Evolutionary conservation across 1,140 invertebrate genomes (phyloP), one percentile per base, ranked within the genome.

Genomic region (Contarinia nasturtii): DNA sequence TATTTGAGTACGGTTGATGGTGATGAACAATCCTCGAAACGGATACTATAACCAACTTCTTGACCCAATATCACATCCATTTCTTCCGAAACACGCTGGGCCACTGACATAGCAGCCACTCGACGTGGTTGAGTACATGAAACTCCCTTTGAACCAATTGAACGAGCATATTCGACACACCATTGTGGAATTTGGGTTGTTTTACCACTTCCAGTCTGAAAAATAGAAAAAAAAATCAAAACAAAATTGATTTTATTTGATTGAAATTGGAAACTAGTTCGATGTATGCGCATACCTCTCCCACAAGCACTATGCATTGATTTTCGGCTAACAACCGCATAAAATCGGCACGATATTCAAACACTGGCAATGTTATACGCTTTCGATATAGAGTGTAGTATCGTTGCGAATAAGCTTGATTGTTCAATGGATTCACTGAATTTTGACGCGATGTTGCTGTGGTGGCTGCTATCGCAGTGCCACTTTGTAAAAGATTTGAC

Each of bases 41-140:
- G 84, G 57, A 99, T 99, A 57, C 86, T 95, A 64, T 99, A 99
- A 49, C 96, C 96, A 15, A 99, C 96, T 73, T 97, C 89, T 59
- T 90, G 80, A 10, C 95, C 81, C 18, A 98, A 67, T 36, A 74
- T 76, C 1, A 98, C 93, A 69, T 98, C 96, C 93, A 98, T 97
- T 72, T 99, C 96, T 65, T 98, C 93, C 0, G 93, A 92, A 0
- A 98, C 94, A 67, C 95, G 73, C 59, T 96, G 89, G 1, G 95
- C 93, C 0, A 98, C 95, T 2, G 88, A 93, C 94, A 98, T 98
- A 14, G 96, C 95, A 14, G 95, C 95, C 43, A 99, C 96, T 73
- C 96, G 68, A 57, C 95, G 71, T 0, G 95, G 95, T 61, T 97
- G 93, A 0, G 96, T 99, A 68, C 96, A 99, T 5, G 92, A 91